Evolutionary conservation across 2,113 vertebrate species (phyloP).

Genomic region (Carassius carassius): DNA sequence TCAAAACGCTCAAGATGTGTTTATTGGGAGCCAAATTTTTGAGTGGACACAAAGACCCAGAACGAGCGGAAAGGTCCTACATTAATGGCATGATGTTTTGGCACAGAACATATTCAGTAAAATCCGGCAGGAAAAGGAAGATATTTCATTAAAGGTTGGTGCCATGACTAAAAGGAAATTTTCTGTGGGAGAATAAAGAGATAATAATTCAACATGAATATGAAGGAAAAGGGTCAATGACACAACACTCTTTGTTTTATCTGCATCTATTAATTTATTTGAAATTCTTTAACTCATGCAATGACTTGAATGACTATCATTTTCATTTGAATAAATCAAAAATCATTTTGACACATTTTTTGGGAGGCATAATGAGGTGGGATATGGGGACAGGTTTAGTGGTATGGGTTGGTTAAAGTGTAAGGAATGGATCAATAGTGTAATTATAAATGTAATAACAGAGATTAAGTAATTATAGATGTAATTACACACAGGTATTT

Average conservation of each 20-base stretch:
- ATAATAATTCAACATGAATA: constrained; percentile 3
- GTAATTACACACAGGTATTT: too few relatives aligned
- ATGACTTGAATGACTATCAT: not conserved
- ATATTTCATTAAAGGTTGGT: constrained; percentile 38
- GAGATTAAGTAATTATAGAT: too few relatives aligned
- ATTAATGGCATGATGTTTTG: constrained; percentile 41
- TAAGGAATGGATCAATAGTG: too few relatives aligned
- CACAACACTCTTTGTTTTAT: too few relatives aligned
- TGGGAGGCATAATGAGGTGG: too few relatives aligned
- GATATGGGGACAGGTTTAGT: too few relatives aligned
- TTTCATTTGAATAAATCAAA: not conserved
- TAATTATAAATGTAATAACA: too few relatives aligned
- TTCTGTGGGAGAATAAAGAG: constrained; percentile 22
- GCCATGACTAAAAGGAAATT: constrained; percentile 40
- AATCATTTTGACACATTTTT: not conserved
- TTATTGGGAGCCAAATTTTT: constrained; percentile 52
- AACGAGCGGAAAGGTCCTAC: constrained; percentile 37
- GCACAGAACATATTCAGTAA: constrained; percentile 5
- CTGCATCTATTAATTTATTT: not conserved
- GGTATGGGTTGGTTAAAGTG: too few relatives aligned
- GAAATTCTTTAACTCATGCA: not conserved
- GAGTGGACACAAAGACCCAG: constrained; percentile 45
- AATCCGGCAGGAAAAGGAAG: constrained; percentile 39
- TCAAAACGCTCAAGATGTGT: constrained; percentile 43
- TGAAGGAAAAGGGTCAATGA: constrained; percentile 17